Evolutionary conservation across 2,888 invertebrate genomes (phyloP), one percentile per base, ranked within the genome.

Genomic region (Urechis unicinctus): DNA sequence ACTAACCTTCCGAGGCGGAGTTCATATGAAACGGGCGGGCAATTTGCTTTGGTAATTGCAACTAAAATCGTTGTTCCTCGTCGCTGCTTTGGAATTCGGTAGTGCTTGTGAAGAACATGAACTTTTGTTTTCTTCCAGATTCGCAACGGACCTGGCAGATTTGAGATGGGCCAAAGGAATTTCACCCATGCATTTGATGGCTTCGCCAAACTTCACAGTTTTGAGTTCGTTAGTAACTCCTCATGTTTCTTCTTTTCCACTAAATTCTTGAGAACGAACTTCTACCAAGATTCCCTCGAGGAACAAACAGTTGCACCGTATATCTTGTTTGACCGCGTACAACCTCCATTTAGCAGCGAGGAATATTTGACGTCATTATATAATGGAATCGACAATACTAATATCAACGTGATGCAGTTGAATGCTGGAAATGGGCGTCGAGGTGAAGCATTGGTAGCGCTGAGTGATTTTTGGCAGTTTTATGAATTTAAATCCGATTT

Each of bases 311-410:
- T 74, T 22, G 68, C 69, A 1, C 69, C 71, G 3, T 74, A 68
- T 53, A 57, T 73, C 22, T 57, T 72, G 62, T 72, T 73, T 52
- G 65, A 70, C 47, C 60, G 64, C 4, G 68, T 70, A 1, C 46
- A 58, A 2, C 74, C 74, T 1, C 59, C 63, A 2, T 73, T 73
- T 50, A 58, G 59, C 41, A 61, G 64, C 31, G 25, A 65, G 3
- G 59, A 72, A 44, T 68, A 64, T 47, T 24, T 69, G 1, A 51
- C 65, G 52, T 67, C 69, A 1, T 50, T 74, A 3, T n/a, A 66
- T 2, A 62, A 65, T 13, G 74, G 74, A 0, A 63, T 73, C 17
- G 73, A 74, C 54, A 74, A 74, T 54, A 70, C 72, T 68, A 73
- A 74, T 55, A 68, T 72, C 5, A 73, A 74, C 54, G 61, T 74